These are phyloP conservation scores for Podarcis raffonei DNA, from an alignment of 2,113 vertebrate genomes.

Conservation along the genomic window DNA sequence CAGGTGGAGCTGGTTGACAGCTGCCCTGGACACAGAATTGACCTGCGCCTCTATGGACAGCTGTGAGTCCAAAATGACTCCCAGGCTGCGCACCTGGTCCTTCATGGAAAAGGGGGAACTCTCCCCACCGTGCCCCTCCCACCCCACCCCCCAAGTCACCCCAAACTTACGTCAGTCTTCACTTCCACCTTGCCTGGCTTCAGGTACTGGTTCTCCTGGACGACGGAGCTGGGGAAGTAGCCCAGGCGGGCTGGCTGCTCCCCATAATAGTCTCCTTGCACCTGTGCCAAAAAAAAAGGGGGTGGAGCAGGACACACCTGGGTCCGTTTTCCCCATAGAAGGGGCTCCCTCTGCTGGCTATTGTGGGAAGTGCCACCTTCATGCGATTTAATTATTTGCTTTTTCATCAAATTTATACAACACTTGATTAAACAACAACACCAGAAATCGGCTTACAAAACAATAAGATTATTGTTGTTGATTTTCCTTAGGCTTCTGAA, in stretches of 20 bases:
- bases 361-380: background rate
- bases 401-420: no score
- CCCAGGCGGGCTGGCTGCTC: conserved; percentile 84
- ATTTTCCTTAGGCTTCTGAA: no score
- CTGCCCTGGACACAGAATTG: no score
- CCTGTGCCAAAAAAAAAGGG: conserved; percentile 65
- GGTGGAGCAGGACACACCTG: no score
- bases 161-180: conserved; percentile 83
- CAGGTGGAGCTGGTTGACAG: no score
- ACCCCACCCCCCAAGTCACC: background rate
- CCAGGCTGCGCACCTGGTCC: no score
- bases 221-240: conserved; percentile 87
- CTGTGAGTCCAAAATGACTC: no score
- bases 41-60: no score
- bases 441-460: no score
- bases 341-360: background rate
- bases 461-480: no score
- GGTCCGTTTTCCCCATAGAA: background rate
- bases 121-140: background rate
- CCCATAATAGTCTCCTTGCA: conserved; percentile 87
- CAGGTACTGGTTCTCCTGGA: conserved; percentile 83
- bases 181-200: conserved; percentile 83
- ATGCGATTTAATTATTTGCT: background rate
- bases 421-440: no score
- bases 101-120: background rate